Base-by-base conservation (phyloP, 2,797 vertebrate genomes). In the Heteromormyrus szaboi region DNA sequence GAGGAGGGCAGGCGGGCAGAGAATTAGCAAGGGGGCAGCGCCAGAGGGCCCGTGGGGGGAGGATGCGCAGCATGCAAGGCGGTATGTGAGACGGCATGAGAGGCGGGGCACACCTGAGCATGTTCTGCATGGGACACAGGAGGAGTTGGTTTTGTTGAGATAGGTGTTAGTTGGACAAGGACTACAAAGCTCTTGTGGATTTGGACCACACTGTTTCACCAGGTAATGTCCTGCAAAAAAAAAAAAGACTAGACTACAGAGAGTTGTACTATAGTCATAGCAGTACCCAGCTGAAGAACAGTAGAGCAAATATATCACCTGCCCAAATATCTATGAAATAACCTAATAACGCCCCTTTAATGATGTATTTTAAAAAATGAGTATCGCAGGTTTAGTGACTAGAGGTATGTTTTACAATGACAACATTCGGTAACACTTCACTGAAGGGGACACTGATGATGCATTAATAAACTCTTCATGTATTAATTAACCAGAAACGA, bases 21-120 rank as follows among this genome's bases (percentile, higher is more conserved):
- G 37, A 41, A 44, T 81, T 81, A 81, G 76, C 11, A 8, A 17
- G 37, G 9, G 8, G 19, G 44, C 8, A 1, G 8, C n/a, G 9
- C 46, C 12, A 7, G 8, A 1, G 0, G 1, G 9, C 11, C 17
- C 4, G 46, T 1, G 44, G 44, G 33, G n/a, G 4, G 53, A 17
- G 17, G 0, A 19, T 25, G 25, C 50, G 25, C 29, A 76, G 22
- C 62, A 14, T 68, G 54, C 29, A 62, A 4, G 48, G 25, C 22
- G 44, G 2, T 19, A 59, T 59, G 56, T 22, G 19, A 22, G 56
- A 22, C n/a, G 56, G 56, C 56, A 25, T 9, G n/a, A 62, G 56
- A 25, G 56, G n/a, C 7, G 56, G 7, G 22, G 56, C 85, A 25
- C 93, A 96, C 96, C 95, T 89, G 86, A 51, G 88, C 96, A 97